Conservation (phyloP, 2,797 vertebrate species). For the Neosilurus hyrtlii region DNA sequence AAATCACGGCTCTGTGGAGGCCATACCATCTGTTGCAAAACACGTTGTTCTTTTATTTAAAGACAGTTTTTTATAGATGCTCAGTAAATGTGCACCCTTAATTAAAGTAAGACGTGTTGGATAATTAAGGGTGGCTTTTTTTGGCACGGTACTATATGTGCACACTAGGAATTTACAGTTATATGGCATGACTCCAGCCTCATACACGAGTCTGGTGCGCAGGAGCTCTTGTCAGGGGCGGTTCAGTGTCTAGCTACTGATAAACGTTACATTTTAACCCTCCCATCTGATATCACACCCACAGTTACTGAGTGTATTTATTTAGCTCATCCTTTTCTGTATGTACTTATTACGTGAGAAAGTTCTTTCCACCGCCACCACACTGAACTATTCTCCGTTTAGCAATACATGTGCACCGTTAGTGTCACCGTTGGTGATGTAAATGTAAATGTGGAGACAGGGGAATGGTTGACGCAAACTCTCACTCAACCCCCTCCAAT, state of each 20-base stretch:
- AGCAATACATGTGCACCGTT: slow-evolving; percentile 31
- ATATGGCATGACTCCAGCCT: neutral
- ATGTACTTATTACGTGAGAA: neutral
- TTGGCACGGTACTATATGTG: neutral
- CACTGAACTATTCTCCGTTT: slow-evolving; percentile 8
- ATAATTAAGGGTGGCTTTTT: neutral
- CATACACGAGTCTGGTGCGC: slow-evolving; percentile 5
- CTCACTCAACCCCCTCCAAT: slow-evolving; percentile 50
- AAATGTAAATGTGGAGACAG: slow-evolving; percentile 23
- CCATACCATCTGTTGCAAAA: slow-evolving; percentile 7
- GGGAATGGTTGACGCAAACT: slow-evolving; percentile 38
- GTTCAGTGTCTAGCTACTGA: neutral
- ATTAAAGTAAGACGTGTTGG: neutral
- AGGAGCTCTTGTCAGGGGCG: neutral
- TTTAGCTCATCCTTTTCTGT: neutral
- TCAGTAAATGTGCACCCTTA: neutral
- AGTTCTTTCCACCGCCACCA: neutral
- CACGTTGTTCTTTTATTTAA: neutral
- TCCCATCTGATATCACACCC: slow-evolving; percentile 14
- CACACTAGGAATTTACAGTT: neutral
- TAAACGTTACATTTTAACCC: neutral
- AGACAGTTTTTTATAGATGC: neutral
- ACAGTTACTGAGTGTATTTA: neutral
- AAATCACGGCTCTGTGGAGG: slow-evolving; percentile 11
- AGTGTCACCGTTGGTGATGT: slow-evolving; percentile 25